phyloP scores from a whole-genome alignment of 2,113 vertebrate species.

The Takifugu bimaculatus region DNA sequence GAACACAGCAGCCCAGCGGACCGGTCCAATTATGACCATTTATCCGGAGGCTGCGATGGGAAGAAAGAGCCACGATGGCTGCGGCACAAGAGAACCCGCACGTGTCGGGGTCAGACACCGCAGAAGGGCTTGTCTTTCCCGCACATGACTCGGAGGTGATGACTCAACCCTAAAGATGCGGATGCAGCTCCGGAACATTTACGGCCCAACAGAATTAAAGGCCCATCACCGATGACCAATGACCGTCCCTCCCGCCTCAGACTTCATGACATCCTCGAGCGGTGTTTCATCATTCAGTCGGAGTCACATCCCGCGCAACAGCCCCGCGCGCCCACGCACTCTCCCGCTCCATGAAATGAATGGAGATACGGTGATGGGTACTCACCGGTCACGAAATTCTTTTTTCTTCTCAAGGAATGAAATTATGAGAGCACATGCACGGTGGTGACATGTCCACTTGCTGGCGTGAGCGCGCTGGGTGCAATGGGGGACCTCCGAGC shows the following conservation, averaged over 20 bases:
- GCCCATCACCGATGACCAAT: too few species aligned
- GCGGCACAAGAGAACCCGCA: background rate
- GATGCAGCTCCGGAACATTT: background rate
- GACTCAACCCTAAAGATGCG: background rate
- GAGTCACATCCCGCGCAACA: too few species aligned
- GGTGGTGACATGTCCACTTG: slow-evolving; percentile 64
- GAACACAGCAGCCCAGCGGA: slow-evolving; percentile 17
- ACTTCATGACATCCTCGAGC: slow-evolving; percentile 54
- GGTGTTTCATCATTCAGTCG: slow-evolving; percentile 71
- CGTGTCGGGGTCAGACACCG: background rate
- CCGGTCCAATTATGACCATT: slow-evolving; percentile 26
- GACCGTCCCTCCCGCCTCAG: slow-evolving; percentile 17
- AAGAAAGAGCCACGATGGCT: background rate
- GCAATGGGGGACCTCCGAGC: too few species aligned
- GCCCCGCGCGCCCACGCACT: background rate
- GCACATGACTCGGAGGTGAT: slow-evolving; percentile 15
- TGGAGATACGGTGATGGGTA: background rate
- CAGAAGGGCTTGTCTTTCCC: background rate
- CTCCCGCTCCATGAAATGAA: background rate
- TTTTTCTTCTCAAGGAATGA: slow-evolving; percentile 65
- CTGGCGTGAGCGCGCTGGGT: background rate
- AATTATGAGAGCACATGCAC: slow-evolving; percentile 70
- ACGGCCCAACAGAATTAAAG: too few species aligned
- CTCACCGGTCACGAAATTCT: slow-evolving; percentile 47
- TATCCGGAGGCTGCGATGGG: background rate